phyloP scores from a whole-genome alignment of 2,797 vertebrate species.

The Pseudomugil gertrudae region DNA sequence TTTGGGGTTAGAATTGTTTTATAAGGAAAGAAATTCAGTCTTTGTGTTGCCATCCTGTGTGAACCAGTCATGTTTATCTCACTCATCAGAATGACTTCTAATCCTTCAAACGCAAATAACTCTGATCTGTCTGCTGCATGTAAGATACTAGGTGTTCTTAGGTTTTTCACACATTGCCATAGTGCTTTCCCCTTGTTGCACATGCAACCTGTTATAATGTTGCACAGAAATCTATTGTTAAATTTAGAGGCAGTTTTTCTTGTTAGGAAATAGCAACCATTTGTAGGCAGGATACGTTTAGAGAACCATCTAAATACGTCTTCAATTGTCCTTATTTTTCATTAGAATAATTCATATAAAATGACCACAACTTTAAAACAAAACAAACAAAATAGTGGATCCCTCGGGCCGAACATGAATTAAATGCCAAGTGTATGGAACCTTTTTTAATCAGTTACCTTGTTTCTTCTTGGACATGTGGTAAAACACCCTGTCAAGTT shows the following conservation, averaged over 20 bases:
- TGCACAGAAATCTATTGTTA: neutral
- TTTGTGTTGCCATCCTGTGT: neutral
- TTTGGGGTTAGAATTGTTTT: too few relatives aligned
- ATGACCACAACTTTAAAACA: neutral
- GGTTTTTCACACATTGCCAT: neutral
- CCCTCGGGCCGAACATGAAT: conserved; percentile 1
- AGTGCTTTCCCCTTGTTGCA: neutral
- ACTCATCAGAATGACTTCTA: neutral
- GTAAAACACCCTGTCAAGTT: conserved; percentile 50
- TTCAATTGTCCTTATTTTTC: neutral
- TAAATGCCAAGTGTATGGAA: conserved; percentile 1
- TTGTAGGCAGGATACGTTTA: neutral
- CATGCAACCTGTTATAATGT: neutral
- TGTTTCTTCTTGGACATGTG: conserved; percentile 14
- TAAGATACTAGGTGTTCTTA: neutral
- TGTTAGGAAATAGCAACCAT: neutral
- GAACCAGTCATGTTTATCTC: neutral
- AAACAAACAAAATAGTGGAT: neutral
- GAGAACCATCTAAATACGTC: neutral
- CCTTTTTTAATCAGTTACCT: conserved; percentile 13
- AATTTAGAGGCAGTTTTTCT: neutral
- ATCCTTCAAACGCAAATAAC: neutral
- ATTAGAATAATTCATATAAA: neutral
- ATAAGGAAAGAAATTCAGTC: neutral
- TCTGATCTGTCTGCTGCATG: neutral